Evolutionary conservation across 2,888 invertebrate genomes (phyloP), one percentile per base, ranked within the genome.

Genomic region (Listrodromus nycthemerus): DNA sequence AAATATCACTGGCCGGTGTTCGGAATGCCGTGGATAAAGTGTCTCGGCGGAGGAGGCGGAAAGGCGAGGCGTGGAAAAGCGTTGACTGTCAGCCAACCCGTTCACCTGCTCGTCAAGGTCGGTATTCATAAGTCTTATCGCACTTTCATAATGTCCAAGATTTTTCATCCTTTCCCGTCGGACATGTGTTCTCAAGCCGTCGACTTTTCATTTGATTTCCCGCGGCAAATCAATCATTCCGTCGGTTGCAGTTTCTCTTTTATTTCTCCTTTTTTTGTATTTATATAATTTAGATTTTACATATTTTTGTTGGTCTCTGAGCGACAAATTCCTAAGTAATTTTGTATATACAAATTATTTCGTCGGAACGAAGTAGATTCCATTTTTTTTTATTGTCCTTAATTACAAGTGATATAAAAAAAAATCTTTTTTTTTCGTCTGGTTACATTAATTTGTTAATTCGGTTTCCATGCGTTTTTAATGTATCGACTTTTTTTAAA

Each of bases 21-120:
- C 75, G 90, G 89, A 89, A 93, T 93, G 93, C 93, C 93, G 92
- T 93, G 93, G 93, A 93, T 93, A 89, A 93, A 92, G 91, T 93
- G 93, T 88, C 89, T 93, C 86, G 92, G 93, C 80, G 92, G 93
- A 84, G 91, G 91, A 80, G 91, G 90, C 88, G 91, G 91, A 77
- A 92, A 92, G 89, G 89, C 90, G 88, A 90, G 92, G 86, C 90
- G 92, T 86, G 92, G 91, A 88, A 93, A 93, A 89, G 91, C 91
- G 88, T 91, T 93, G 86, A 93, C 92, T 85, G 93, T 93, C 92
- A 93, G 93, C 88, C 93, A 93, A 77, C 93, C 93, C 88, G 91
- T 93, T 89, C 93, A 93, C 90, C 91, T 93, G 89, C 91, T 93
- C 80, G 92, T 92, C 87, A 93, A 93, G 92, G 93, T 93, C 88